These are phyloP conservation scores for Sebastes elongatus DNA, from an alignment of 2,797 vertebrate species.

Conservation along the genomic window DNA sequence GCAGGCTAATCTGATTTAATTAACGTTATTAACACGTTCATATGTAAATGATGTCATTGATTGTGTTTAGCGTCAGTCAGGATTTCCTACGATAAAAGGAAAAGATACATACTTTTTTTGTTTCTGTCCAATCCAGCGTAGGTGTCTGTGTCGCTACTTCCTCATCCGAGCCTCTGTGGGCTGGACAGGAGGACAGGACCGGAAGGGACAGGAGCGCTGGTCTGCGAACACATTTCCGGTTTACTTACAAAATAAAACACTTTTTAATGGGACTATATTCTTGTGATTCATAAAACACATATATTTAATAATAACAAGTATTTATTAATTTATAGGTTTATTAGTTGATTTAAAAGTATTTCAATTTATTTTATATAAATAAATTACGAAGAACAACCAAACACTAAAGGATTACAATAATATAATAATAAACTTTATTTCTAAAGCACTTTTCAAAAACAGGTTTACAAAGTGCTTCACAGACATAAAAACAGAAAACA, in stretches of 20 bases:
- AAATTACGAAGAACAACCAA: background rate
- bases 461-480: no score
- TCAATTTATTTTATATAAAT: background rate
- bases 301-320: no score
- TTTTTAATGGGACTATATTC: background rate
- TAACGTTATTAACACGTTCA: no score
- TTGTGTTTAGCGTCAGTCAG: background rate
- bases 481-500: no score
- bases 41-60: fast-evolving
- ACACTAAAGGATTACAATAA: background rate
- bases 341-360: background rate
- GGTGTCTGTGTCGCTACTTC: conserved; percentile 50
- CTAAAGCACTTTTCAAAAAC: no score
- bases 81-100: background rate
- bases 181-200: conserved; percentile 19
- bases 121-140: conserved; percentile 5
- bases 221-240: conserved; percentile 41
- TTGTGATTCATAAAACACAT: background rate
- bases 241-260: conserved; percentile 8
- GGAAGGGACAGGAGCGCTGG: conserved; percentile 7
- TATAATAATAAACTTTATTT: no score
- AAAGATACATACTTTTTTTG: conserved; percentile 50
- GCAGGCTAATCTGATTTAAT: background rate
- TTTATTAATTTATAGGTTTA: background rate
- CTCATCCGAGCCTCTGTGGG: conserved; percentile 62